Percentiles rank a stretch among this genome's conserved stretches.
Conservation (phyloP, 2,797 vertebrate genomes). For the Serranus cabrilla region DNA sequence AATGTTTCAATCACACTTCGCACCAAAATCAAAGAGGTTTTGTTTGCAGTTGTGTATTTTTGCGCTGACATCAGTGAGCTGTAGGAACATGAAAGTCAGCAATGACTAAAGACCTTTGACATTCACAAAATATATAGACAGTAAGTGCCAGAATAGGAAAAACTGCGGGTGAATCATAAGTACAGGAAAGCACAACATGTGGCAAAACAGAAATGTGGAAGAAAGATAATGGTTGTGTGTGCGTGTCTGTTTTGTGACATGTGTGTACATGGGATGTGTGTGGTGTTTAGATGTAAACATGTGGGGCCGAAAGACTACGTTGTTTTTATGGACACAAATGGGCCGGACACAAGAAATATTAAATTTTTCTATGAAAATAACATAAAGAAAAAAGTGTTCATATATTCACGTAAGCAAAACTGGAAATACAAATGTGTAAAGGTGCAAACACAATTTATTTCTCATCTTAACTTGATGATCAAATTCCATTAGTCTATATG, state of each 20-base stretch:
- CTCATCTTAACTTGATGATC: neutral
- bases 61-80: conserved; percentile 23
- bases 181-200: conserved; percentile 42
- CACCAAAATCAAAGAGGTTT: neutral
- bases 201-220: conserved; percentile 47
- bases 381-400: no score
- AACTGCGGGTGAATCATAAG: conserved; percentile 56
- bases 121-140: conserved; percentile 56
- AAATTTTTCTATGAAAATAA: no score
- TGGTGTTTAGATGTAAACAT: conserved; percentile 19
- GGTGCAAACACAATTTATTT: no score
- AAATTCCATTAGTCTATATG: neutral
- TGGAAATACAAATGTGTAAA: no score
- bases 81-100: conserved; percentile 48
- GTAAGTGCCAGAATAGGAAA: conserved; percentile 47
- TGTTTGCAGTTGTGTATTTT: conserved; percentile 33
- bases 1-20: conserved; percentile 14
- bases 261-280: neutral
- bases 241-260: neutral
- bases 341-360: no score
- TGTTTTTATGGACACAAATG: neutral
- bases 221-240: conserved; percentile 42
- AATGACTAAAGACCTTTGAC: conserved; percentile 58
- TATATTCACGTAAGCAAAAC: no score
- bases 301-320: neutral